Evolutionary conservation across 2,113 vertebrate genomes (phyloP).

Genomic region (Microcebus lehilahytsara): DNA sequence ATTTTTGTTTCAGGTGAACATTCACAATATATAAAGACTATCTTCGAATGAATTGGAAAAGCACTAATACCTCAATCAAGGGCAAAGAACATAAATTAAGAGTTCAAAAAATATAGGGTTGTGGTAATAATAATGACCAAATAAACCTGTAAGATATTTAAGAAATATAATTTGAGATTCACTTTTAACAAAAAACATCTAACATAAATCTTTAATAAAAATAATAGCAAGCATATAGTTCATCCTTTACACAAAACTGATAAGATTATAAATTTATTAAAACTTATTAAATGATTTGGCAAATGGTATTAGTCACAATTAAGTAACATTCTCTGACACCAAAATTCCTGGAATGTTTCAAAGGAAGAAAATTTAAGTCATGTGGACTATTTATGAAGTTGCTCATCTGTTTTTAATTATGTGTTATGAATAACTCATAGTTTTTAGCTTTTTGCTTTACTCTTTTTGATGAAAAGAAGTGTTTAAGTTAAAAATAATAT

Average conservation of each 20-base stretch:
- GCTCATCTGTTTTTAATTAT: neutral
- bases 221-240: neutral
- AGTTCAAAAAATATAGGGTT: neutral
- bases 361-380: conserved; percentile 25
- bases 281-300: neutral
- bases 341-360: neutral
- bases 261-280: neutral
- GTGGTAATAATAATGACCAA: neutral
- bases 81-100: neutral
- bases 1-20: neutral
- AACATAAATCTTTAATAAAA: neutral
- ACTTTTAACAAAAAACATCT: neutral
- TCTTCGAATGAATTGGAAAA: neutral
- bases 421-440: neutral
- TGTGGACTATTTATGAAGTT: neutral
- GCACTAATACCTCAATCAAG: neutral
- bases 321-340: neutral
- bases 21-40: neutral
- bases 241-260: neutral
- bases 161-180: neutral
- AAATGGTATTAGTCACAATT: neutral
- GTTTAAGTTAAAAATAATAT: conserved; percentile 13
- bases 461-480: neutral
- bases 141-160: neutral
- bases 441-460: neutral